Evolutionary conservation across 2,888 invertebrate species (phyloP).

Genomic region (Entomobrya multifasciata): DNA sequence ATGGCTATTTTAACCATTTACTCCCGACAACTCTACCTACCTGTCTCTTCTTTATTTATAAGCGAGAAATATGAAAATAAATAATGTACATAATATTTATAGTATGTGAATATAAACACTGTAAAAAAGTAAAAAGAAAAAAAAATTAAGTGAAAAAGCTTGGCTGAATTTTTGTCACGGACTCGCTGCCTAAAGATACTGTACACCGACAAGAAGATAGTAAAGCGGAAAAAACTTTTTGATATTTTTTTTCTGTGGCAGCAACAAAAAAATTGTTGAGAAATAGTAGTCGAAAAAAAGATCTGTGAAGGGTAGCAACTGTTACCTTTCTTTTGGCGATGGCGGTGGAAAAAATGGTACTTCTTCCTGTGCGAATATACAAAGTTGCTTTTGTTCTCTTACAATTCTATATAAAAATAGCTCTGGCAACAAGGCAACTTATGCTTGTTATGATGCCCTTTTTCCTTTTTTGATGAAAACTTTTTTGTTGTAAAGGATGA

Average conservation of each 20-base stretch:
- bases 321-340: slow-evolving; percentile 51
- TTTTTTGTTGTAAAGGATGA: not conserved
- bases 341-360: slow-evolving; percentile 26
- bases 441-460: slow-evolving; percentile 31
- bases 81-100: too few species aligned
- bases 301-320: slow-evolving; percentile 62
- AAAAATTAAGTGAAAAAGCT: slow-evolving; percentile 34
- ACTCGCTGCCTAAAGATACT: slow-evolving; percentile 58
- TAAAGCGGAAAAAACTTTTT: not conserved
- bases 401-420: too few species aligned
- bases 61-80: not conserved
- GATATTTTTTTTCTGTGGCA: slow-evolving; percentile 2
- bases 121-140: too few species aligned
- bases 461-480: slow-evolving; percentile 46
- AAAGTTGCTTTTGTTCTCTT: too few species aligned
- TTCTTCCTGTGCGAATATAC: not conserved
- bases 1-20: not conserved
- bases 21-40: too few species aligned
- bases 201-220: slow-evolving; percentile 34
- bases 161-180: slow-evolving; percentile 65
- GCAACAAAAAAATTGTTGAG: slow-evolving; percentile 11
- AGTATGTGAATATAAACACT: not conserved
- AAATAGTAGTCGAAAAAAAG: not conserved
- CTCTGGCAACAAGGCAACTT: not conserved
- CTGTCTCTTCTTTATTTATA: not conserved